Conservation (phyloP, 2,888 invertebrate species). For the Mythimna albipuncta region DNA sequence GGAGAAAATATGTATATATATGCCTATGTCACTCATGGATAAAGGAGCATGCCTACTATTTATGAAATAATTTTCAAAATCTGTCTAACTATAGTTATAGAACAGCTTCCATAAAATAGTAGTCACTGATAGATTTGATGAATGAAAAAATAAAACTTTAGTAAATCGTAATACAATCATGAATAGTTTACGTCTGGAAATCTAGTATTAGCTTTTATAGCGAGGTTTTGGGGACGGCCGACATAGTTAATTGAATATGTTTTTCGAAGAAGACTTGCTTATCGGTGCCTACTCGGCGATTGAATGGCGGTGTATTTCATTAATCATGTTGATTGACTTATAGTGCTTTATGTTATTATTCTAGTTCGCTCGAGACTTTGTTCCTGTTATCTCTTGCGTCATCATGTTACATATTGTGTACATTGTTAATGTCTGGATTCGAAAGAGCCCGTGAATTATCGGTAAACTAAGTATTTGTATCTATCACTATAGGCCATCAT, state of each 20-base stretch:
- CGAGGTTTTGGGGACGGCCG: constrained; percentile 9
- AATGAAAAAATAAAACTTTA: neutral
- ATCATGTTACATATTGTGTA: neutral
- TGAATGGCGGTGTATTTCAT: constrained; percentile 26
- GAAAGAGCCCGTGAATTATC: constrained; percentile 1
- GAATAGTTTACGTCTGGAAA: constrained; percentile 32
- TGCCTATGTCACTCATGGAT: too few relatives aligned
- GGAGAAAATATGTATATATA: too few relatives aligned
- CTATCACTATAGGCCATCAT: neutral
- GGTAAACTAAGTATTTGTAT: neutral
- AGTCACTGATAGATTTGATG: neutral
- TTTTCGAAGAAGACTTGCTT: constrained; percentile 35
- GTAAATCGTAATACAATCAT: neutral
- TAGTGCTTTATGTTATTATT: constrained; percentile 14
- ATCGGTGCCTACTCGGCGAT: constrained; percentile 6
- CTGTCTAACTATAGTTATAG: neutral
- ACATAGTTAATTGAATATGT: constrained; percentile 33
- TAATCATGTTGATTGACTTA: constrained; percentile 32
- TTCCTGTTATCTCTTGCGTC: constrained; percentile 1
- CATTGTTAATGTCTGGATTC: neutral
- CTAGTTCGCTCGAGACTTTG: constrained; percentile 5
- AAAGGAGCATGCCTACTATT: too few relatives aligned
- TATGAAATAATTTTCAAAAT: too few relatives aligned
- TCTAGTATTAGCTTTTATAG: constrained; percentile 36
- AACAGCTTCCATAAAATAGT: neutral